Evolutionary conservation across 2,888 invertebrate genomes (phyloP), one percentile per base, ranked within the genome.

Genomic region (Pristionchus fissidentatus): DNA sequence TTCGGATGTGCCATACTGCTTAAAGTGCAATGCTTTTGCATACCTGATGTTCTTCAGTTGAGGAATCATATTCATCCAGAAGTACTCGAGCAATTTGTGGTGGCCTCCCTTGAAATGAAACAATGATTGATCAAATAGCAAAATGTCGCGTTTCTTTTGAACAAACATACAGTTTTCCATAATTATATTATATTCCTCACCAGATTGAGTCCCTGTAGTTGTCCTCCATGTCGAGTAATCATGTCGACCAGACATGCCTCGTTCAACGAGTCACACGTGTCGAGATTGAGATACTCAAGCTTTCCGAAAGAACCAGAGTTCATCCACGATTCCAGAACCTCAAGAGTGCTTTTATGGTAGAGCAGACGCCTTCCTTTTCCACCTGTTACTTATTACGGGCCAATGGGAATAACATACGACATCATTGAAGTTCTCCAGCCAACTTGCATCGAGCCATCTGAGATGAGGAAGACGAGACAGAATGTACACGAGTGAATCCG

Each of bases 401-500:
- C 10, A 49, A 15, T 49, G 10, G 13, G n/a, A n/a, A 15, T 22
- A 52, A 15, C 60, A 41, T 8, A 95, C 98, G 66, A 95, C 94
- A 93, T 99, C 99, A 88, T 96, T 98, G 92, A 99, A 97, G 29
- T 98, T 97, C 93, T 99, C 99, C 87, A 97, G 95, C 94, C 98
- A 97, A 0, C 98, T 98, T 0, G 98, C 97, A 87, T 96, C 96
- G 13, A 99, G 94, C 94, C 97, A 97, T 89, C 96, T 94, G 43
- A 98, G 94, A 84, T 95, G 95, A 0, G 96, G 97, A 87, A 97
- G 95, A 88, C 97, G 94, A 0, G 95, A 95, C 26, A 99, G 94
- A 95, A 99, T 95, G 93, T 97, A 97, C 85, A 96, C 95, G 62
- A 99, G 94, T 87, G 97, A 96, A 92, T 98, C 98, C 0, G 97